Evolutionary conservation across 2,113 vertebrate genomes (phyloP).

Genomic region (Okapia johnstoni): DNA sequence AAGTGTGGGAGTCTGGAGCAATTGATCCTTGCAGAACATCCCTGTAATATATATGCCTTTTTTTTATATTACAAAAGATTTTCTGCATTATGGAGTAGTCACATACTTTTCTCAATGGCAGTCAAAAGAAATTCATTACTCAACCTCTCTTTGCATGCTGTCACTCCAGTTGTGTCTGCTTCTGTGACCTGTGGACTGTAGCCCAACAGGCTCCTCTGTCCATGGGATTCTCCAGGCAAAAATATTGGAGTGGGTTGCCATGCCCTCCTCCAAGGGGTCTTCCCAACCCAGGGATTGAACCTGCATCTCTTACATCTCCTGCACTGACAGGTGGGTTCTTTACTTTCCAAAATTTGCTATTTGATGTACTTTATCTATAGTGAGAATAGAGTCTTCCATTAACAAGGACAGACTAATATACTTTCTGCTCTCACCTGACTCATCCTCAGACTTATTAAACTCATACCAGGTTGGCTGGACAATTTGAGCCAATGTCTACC

Average conservation of each 20-base stretch:
- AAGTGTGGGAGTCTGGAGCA: neutral
- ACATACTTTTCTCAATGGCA: neutral
- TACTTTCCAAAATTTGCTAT: neutral
- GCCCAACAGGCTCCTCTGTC: neutral
- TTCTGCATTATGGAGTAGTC: neutral
- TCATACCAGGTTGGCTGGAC: neutral
- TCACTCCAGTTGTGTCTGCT: neutral
- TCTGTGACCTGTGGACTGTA: neutral
- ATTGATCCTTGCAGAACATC: neutral
- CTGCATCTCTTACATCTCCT: neutral
- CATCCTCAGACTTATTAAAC: neutral
- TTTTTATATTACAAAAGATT: neutral
- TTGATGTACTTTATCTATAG: neutral
- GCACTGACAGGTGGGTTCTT: neutral
- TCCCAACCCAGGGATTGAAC: neutral
- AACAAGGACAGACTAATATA: neutral
- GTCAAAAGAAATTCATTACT: neutral
- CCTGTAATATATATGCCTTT: neutral
- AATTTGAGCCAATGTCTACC: neutral
- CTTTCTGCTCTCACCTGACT: neutral
- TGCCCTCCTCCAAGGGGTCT: neutral
- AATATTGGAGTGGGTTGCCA: neutral
- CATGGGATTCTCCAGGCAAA: neutral
- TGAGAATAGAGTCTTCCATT: neutral
- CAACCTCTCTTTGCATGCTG: neutral